Percentiles rank a stretch among this genome's conserved stretches.
phyloP scores from a whole-genome alignment of 2,113 vertebrate species.

The Mastomys natalensis region DNA sequence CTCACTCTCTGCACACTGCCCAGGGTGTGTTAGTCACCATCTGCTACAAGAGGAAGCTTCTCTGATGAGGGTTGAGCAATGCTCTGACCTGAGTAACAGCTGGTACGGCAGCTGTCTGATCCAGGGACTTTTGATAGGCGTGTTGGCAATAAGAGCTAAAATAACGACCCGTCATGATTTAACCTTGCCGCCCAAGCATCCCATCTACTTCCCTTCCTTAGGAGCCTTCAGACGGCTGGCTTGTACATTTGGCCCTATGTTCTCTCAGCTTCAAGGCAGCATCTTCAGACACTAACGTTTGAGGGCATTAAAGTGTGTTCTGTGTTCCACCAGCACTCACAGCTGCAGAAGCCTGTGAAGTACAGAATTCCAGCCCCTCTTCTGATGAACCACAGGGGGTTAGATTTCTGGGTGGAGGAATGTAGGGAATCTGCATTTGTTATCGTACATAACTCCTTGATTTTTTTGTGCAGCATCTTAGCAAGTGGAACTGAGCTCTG shows the following conservation, averaged over 20 bases:
- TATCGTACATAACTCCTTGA: not conserved
- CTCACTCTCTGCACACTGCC: not conserved
- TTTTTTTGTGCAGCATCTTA: not conserved
- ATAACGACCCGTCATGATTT: not conserved
- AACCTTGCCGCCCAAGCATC: accelerated
- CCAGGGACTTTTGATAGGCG: not conserved
- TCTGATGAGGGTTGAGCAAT: not conserved
- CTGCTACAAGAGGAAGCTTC: not conserved
- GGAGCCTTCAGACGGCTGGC: too few species aligned
- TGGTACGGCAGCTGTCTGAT: not conserved
- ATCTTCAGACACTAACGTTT: not conserved
- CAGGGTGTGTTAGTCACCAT: not conserved
- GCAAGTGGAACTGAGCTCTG: not conserved
- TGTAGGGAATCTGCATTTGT: not conserved
- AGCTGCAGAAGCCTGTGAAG: not conserved
- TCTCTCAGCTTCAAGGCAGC: not conserved
- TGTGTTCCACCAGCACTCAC: not conserved
- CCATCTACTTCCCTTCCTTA: not conserved
- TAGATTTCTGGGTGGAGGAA: not conserved
- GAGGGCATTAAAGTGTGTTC: not conserved
- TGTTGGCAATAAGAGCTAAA: not conserved
- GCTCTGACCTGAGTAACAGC: not conserved
- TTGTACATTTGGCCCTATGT: not conserved
- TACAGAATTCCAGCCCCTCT: not conserved
- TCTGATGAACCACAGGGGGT: not conserved